Conservation (phyloP, 2,797 vertebrate genomes). For the Sebastes trivittatus region DNA sequence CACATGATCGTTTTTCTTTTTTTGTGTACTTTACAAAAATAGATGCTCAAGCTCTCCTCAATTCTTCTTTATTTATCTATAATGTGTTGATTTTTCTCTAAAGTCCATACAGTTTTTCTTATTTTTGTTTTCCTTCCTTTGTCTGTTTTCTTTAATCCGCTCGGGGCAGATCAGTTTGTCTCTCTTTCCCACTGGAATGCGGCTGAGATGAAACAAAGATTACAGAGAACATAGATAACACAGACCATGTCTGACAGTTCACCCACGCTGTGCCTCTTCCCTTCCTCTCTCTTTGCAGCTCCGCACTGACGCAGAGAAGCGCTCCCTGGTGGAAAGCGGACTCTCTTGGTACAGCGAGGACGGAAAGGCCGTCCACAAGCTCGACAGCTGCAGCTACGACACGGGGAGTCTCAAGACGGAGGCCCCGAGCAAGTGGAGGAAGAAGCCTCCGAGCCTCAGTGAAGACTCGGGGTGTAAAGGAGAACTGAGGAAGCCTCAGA, state of each 20-base stretch:
- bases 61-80: not conserved
- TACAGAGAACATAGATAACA: constrained; percentile 61
- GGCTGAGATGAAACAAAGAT: constrained; percentile 59
- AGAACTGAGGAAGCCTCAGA: constrained; percentile 91
- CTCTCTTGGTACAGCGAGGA: constrained; percentile 97
- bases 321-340: constrained; percentile 94
- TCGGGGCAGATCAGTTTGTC: constrained; percentile 31
- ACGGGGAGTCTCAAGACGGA: constrained; percentile 95
- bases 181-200: constrained; percentile 53
- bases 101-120: not conserved
- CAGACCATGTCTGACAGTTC: constrained; percentile 38
- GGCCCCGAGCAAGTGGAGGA: constrained; percentile 92
- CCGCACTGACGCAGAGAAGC: constrained; percentile 97
- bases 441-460: constrained; percentile 85
- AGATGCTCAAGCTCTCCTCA: not conserved
- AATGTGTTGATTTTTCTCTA: not conserved
- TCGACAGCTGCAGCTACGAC: constrained; percentile 85
- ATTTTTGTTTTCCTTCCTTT: constrained; percentile 1
- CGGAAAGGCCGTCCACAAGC: constrained; percentile 85
- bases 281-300: constrained; percentile 79
- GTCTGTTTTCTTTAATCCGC: constrained; percentile 24
- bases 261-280: constrained; percentile 30
- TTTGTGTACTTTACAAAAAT: not conserved
- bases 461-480: constrained; percentile 77
- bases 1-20: constrained; percentile 34